Evolutionary conservation across 2,888 invertebrate species (phyloP), one percentile per base, ranked within the genome.

Genomic region (Osmoderma eremita): DNA sequence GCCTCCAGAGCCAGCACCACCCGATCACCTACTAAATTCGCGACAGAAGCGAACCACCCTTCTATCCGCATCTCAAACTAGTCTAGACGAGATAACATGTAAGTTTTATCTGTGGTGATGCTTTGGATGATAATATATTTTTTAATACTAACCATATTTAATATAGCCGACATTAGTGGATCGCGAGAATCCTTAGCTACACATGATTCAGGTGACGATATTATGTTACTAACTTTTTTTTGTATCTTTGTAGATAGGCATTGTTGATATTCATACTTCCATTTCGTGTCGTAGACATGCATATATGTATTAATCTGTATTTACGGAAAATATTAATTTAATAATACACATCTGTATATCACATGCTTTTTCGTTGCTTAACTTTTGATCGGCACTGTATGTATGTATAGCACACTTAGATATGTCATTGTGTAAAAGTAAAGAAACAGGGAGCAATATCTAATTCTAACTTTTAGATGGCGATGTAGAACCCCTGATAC

Each of bases 1-100:
- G 71, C 93, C 93, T 54, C 93, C 93, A 41, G 93, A 93, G 81
- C 93, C 93, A 51, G 92, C 93, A 67, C 93, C 93, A 56, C 92
- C 92, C 67, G 92, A 92, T 81, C 90, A 91, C 80, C 72, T 78
- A 36, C 72, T 80, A 49, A 79, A 79, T 63, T 76, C 79, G n/a
- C 80, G 85, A 75, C 83, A 84, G 78, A 86, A 84, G 72, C 80
- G 83, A 63, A 82, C 80, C 67, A 76, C 81, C 13, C 77, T 84
- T 71, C 79, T 86, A 74, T 85, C 85, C 71, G 84, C 85, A 75
- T 86, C 86, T 72, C 86, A 86, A 80, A 88, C 88, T 76, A 88
- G 88, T 82, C 84, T 88, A 78, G 88, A 88, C 78, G 88, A 88
- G 81, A 87, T 87, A 76, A 87, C 87, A 81, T 88, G 87, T 87